Evolutionary conservation across 2,113 vertebrate species (phyloP).

Genomic region (Meles meles): DNA sequence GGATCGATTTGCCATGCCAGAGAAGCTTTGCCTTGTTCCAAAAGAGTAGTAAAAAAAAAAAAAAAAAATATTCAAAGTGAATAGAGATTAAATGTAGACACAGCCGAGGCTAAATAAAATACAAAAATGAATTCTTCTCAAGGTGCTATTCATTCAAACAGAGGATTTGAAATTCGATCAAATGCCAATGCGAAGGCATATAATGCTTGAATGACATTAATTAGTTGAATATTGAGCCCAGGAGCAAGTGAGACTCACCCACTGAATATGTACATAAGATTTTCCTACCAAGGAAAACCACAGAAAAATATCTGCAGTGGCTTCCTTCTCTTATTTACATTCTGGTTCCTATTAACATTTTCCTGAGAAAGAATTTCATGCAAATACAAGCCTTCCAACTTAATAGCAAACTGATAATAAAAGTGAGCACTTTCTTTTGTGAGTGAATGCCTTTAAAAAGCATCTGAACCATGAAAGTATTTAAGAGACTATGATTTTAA

Average conservation of each 20-base stretch:
- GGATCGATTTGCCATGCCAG: background rate
- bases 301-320: conserved; percentile 59
- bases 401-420: conserved; percentile 54
- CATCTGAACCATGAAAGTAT: background rate
- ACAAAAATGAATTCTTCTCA: conserved; percentile 49
- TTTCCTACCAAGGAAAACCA: conserved; percentile 68
- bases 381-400: conserved; percentile 47
- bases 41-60: background rate
- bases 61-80: background rate
- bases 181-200: conserved; percentile 74
- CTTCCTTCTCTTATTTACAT: conserved; percentile 58
- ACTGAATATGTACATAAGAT: conserved; percentile 61
- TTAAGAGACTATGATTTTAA: conserved; percentile 51
- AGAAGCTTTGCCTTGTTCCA: background rate
- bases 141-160: conserved; percentile 55
- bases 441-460: conserved; percentile 55
- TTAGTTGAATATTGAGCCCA: conserved; percentile 72
- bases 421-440: conserved; percentile 35
- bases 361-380: conserved; percentile 41
- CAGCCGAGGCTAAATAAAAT: conserved; percentile 44
- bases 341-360: conserved; percentile 57
- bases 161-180: conserved; percentile 69
- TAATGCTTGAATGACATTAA: conserved; percentile 77
- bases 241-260: conserved; percentile 60
- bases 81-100: conserved; percentile 32